These are phyloP conservation scores for Chromis chromis DNA, from an alignment of 2,797 vertebrate genomes.

Conservation along the genomic window DNA sequence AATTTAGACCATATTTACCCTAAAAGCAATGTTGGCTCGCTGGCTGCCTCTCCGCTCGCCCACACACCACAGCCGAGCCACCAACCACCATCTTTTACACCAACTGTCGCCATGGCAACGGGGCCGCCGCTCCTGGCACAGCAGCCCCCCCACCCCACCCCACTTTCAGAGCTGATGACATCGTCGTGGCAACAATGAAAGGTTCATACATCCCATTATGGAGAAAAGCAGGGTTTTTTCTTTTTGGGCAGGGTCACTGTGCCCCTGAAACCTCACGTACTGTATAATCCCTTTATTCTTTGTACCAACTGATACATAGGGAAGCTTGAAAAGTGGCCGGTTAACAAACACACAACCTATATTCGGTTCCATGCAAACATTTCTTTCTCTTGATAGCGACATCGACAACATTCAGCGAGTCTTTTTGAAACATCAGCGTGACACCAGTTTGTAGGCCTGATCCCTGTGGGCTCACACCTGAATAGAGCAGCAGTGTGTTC, in stretches of 20 bases:
- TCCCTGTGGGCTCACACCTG: slow-evolving; percentile 1
- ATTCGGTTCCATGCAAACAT: not conserved
- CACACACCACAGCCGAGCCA: slow-evolving; percentile 64
- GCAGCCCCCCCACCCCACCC: not conserved
- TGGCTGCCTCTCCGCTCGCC: slow-evolving; percentile 52
- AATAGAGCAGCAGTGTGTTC: not conserved
- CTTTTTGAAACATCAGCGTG: slow-evolving; percentile 8
- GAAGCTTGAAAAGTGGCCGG: slow-evolving; percentile 7
- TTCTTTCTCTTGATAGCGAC: slow-evolving; percentile 2
- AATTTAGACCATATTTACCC: slow-evolving; percentile 62
- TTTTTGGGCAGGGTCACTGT: slow-evolving; percentile 16
- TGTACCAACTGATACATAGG: not conserved
- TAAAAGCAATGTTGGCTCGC: slow-evolving; percentile 57
- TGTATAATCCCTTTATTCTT: slow-evolving; percentile 20
- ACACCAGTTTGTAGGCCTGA: not conserved
- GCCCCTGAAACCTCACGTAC: slow-evolving; percentile 6
- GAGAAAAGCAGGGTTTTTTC: not conserved
- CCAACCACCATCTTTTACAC: slow-evolving; percentile 70
- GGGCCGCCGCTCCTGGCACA: slow-evolving; percentile 61
- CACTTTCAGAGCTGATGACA: slow-evolving; percentile 68
- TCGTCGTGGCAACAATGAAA: slow-evolving; percentile 73
- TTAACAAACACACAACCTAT: not conserved
- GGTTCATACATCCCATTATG: slow-evolving; percentile 47
- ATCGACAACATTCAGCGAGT: not conserved
- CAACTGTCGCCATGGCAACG: slow-evolving; percentile 71